Evolutionary conservation across 1,140 invertebrate genomes (phyloP).

Genomic region (Pemphigus obesinymphae): DNA sequence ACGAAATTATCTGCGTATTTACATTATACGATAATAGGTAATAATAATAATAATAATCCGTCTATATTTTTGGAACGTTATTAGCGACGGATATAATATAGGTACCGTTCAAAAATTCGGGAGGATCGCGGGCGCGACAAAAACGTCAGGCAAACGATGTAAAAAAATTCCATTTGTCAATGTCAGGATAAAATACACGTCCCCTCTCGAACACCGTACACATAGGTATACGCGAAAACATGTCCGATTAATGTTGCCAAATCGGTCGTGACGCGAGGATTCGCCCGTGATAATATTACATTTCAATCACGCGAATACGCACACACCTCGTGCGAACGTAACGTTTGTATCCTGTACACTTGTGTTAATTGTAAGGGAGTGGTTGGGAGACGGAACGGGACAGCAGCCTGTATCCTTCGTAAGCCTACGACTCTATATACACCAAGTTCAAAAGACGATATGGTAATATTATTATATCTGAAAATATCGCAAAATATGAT

Average conservation of each 20-base stretch:
- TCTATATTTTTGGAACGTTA: not conserved
- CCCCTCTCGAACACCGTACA: not conserved
- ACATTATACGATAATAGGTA: not conserved
- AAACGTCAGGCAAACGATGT: not conserved
- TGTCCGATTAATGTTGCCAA: constrained; percentile 1
- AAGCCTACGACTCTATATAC: not conserved
- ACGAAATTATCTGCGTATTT: no score
- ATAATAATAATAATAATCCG: not conserved
- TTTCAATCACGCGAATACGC: not conserved
- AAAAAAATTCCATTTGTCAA: constrained; percentile 21
- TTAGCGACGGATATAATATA: not conserved
- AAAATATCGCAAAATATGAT: no score
- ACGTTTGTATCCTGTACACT: not conserved
- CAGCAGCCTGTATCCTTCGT: not conserved
- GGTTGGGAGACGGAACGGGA: not conserved
- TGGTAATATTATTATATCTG: not conserved
- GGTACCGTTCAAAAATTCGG: not conserved
- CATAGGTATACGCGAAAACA: not conserved
- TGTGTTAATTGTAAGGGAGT: not conserved
- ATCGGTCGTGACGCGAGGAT: constrained; percentile 26
- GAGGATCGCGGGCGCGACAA: not conserved
- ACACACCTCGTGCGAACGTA: not conserved
- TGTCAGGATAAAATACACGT: not conserved
- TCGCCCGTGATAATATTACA: not conserved
- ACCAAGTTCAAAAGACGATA: not conserved